Evolutionary conservation across 92 coral and sea anemone genomes (phyloP).

Genomic region (Epizoanthus scotinus): DNA sequence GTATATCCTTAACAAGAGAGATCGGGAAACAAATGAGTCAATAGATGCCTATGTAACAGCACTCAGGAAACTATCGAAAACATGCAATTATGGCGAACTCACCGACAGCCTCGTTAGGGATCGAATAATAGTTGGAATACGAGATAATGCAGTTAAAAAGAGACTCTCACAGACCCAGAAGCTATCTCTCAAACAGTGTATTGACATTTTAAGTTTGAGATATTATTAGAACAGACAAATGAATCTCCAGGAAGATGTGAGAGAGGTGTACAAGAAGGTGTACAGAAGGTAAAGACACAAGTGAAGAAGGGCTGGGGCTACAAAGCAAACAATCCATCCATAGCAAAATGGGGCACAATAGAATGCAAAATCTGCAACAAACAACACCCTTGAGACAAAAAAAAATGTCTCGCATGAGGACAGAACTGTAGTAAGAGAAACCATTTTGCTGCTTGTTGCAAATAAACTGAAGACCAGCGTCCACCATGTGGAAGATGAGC

Average conservation of each 20-base stretch:
- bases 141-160: conserved; percentile 55
- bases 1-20: conserved; percentile 63
- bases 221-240: conserved; percentile 50
- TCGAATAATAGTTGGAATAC: conserved; percentile 53
- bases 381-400: conserved; percentile 52
- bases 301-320: conserved; percentile 33
- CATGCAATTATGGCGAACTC: conserved; percentile 67
- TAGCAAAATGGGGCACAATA: too few relatives aligned
- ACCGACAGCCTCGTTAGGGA: conserved; percentile 55
- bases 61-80: conserved; percentile 60
- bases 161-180: conserved; percentile 50
- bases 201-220: conserved; percentile 59
- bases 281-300: neutral
- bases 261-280: conserved; percentile 6
- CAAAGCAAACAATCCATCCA: neutral
- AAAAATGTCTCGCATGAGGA: conserved; percentile 59
- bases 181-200: conserved; percentile 57
- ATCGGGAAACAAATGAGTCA: conserved; percentile 66
- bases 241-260: conserved; percentile 38
- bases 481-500: conserved; percentile 18
- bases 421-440: conserved; percentile 51
- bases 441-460: conserved; percentile 53
- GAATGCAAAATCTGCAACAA: conserved; percentile 52
- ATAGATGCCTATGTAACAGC: conserved; percentile 73
- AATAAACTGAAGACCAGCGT: conserved; percentile 13